Base-by-base conservation (phyloP, 2,888 invertebrate species). In the Hirtodrosophila cameraria region DNA sequence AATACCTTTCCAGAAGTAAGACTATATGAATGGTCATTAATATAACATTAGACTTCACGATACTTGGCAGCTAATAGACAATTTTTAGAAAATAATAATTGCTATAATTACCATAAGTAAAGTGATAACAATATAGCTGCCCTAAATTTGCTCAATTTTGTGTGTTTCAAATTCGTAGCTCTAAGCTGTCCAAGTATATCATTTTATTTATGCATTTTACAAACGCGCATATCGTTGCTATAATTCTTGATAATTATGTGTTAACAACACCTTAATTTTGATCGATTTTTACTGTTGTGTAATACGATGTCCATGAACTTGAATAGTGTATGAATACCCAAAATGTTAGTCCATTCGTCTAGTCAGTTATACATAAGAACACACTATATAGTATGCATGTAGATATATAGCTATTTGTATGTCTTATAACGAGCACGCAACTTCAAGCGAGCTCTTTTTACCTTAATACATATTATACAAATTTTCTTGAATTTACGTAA, bases 221-320 rank as follows among this genome's bases (percentile, higher is more conserved):
- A 16, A 5, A 11, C 5, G 13, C 30, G 30, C 25, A 13, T 18
- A 27, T 8, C 31, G 7, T 31, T 12, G 11, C 2, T 6, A 28
- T n/a, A n/a, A 30, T 52, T 48, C 20, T 20, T 31, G 30, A 23
- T 38, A 35, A 38, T 55, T 63, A 42, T 41, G 48, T 41, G 23
- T 42, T 64, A 68, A 33, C 52, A 66, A 75, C 57, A 58, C 69
- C 85, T 66, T 36, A 54, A 48, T 33, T 59, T 46, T 45, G 49
- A 81, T 81, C 57, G 81, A 81, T 81, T 81, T 86, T 75, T 25
- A 43, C 28, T 33, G 49, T 87, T 74, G 62, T 68, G 46, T 54
- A 69, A 74, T 42, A 61, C 38, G 11, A 25, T 75, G 73, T 62
- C 80, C 88, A 64, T 87, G 86, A 85, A 87, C 85, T 87, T 86